These are phyloP conservation scores for Myopa tessellatipennis DNA, from an alignment of 2,888 invertebrate genomes.

Conservation along the genomic window DNA sequence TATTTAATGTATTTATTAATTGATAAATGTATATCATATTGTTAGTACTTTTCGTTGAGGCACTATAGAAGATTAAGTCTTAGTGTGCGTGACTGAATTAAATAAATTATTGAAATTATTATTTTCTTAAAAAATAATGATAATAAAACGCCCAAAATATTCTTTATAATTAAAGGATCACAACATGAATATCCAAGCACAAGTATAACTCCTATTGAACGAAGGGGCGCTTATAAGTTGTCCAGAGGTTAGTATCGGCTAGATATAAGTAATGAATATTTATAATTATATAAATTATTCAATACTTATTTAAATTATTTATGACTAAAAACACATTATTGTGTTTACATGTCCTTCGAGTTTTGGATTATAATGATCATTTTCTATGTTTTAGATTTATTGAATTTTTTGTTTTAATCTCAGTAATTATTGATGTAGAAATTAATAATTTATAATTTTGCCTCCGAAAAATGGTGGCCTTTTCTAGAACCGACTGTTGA, in stretches of 20 bases:
- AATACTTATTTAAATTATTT: not conserved
- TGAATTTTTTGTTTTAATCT: not conserved
- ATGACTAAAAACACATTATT: no score
- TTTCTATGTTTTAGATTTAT: no score
- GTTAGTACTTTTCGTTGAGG: no score
- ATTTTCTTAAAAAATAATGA: not conserved
- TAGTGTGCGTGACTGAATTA: no score
- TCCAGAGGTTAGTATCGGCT: constrained; percentile 78
- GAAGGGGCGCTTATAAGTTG: constrained; percentile 88
- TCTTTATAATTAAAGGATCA: constrained; percentile 60
- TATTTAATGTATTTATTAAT: no score
- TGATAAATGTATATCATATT: no score
- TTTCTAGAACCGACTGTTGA: constrained; percentile 70
- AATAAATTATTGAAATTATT: not conserved
- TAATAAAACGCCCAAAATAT: not conserved
- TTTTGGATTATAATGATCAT: no score
- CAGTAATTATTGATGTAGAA: not conserved
- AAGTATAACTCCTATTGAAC: constrained; percentile 76
- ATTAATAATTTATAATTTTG: not conserved
- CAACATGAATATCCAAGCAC: constrained; percentile 70
- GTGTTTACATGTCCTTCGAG: no score
- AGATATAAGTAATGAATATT: constrained; percentile 44
- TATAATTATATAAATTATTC: constrained; percentile 34
- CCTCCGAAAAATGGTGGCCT: constrained; percentile 50
- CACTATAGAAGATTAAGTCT: no score